Conservation (phyloP, 2,888 invertebrate species). For the Gisinianus flammeolus region DNA sequence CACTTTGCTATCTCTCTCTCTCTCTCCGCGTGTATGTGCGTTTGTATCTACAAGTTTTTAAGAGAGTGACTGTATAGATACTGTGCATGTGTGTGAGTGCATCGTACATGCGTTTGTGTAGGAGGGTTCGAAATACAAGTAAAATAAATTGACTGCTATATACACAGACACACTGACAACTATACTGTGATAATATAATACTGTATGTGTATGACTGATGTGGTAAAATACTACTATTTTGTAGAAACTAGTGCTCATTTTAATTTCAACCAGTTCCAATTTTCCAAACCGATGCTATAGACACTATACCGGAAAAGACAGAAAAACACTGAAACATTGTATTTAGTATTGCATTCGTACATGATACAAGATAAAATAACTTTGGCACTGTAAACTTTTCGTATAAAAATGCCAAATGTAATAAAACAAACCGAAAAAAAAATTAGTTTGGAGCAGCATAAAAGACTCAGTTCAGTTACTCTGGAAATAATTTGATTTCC, state of each 20-base stretch:
- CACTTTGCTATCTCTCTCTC: neutral
- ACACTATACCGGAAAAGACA: too few species aligned
- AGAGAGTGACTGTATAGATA: neutral
- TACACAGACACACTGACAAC: neutral
- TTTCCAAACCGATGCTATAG: neutral
- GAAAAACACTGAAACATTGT: too few species aligned
- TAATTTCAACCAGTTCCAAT: neutral
- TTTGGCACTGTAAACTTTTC: too few species aligned
- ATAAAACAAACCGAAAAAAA: too few species aligned
- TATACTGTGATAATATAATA: neutral
- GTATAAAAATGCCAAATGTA: too few species aligned
- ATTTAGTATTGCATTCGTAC: too few species aligned
- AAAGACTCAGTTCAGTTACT: too few species aligned
- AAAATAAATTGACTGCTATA: neutral
- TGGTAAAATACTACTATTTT: neutral
- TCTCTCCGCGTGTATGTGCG: neutral
- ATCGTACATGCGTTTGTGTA: slow-evolving; percentile 12
- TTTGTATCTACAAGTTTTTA: neutral
- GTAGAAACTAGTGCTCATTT: neutral
- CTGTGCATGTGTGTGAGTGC: neutral
- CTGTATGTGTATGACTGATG: neutral
- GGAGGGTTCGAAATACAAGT: neutral
- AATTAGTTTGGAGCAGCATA: too few species aligned
- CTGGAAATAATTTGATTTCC: too few species aligned
- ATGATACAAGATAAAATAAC: too few species aligned